A percentile compares a stretch with the other conserved stretches of the same genome.
phyloP scores from a whole-genome alignment of 1,140 invertebrate genomes.

The Archivesica marissinica region DNA sequence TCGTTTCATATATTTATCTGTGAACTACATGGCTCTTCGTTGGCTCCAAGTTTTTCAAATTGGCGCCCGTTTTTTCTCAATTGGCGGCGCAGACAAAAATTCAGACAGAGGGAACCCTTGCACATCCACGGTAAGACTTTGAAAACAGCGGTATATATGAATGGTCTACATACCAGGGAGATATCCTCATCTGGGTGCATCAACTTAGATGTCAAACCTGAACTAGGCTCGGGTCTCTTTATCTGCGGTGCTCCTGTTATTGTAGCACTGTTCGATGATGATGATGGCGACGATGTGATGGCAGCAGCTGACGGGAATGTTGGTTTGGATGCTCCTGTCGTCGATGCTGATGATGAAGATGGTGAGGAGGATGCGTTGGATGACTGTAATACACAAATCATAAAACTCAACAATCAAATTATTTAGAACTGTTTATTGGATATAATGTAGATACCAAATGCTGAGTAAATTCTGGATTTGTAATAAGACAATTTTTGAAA shows the following conservation, averaged over 20 bases:
- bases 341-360: slow-evolving; percentile 68
- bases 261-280: slow-evolving; percentile 85
- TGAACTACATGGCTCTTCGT: no score
- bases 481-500: no score
- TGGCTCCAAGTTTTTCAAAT: no score
- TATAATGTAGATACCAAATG: no score
- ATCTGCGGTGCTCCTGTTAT: slow-evolving; percentile 81
- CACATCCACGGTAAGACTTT: no score
- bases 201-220: slow-evolving; percentile 94
- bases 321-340: slow-evolving; percentile 67
- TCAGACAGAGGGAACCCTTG: no score
- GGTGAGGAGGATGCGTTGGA: slow-evolving; percentile 67
- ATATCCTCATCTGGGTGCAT: slow-evolving; percentile 97
- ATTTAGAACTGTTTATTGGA: no score
- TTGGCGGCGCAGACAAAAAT: no score
- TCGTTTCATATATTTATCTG: no score
- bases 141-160: background rate
- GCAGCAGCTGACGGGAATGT: slow-evolving; percentile 79
- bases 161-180: slow-evolving; percentile 87
- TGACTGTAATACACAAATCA: slow-evolving; percentile 29
- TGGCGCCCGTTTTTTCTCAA: no score
- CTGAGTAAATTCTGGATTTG: no score
- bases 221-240: slow-evolving; percentile 89
- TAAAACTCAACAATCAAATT: no score
- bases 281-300: slow-evolving; percentile 86